phyloP scores from a whole-genome alignment of 2,113 vertebrate genomes.

The Pogona vitticeps region DNA sequence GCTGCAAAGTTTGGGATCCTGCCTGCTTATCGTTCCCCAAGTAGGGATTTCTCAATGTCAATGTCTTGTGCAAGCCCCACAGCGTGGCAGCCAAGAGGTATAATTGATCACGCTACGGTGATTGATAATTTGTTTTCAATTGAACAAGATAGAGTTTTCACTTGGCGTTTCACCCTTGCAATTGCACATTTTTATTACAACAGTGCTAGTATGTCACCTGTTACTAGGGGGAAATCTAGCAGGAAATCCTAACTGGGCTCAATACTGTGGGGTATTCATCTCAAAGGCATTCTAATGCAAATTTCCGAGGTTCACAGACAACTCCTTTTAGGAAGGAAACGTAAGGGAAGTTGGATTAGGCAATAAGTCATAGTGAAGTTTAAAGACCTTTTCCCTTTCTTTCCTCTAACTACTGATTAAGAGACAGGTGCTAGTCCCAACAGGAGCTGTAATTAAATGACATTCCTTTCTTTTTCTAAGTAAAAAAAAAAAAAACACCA shows the following conservation, averaged over 20 bases:
- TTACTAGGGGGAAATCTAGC: slow-evolving; percentile 74
- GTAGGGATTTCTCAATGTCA: slow-evolving; percentile 73
- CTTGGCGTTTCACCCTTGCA: slow-evolving; percentile 74
- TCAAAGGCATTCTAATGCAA: slow-evolving; percentile 80
- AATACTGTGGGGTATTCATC: slow-evolving; percentile 69
- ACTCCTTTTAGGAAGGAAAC: slow-evolving; percentile 70
- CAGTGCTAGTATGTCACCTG: slow-evolving; percentile 79
- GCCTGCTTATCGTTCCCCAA: slow-evolving; percentile 64
- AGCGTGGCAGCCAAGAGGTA: slow-evolving; percentile 71
- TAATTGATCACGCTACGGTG: slow-evolving; percentile 77
- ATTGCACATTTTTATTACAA: slow-evolving; percentile 70
- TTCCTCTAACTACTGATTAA: slow-evolving; percentile 48
- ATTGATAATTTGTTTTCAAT: slow-evolving; percentile 81
- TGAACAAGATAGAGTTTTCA: slow-evolving; percentile 75
- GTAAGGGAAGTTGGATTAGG: slow-evolving; percentile 70
- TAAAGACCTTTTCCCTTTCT: slow-evolving; percentile 52
- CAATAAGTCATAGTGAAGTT: slow-evolving; percentile 72
- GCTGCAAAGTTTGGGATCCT: slow-evolving; percentile 78
- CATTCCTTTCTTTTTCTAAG: slow-evolving; percentile 40
- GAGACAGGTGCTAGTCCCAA: slow-evolving; percentile 54
- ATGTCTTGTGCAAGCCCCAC: slow-evolving; percentile 65
- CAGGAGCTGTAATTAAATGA: slow-evolving; percentile 51
- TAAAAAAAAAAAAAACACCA: slow-evolving; percentile 6
- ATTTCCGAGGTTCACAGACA: slow-evolving; percentile 68
- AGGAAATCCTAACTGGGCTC: slow-evolving; percentile 66